phyloP scores from a whole-genome alignment of 2,888 invertebrate species.

The Thereva nobilitata region DNA sequence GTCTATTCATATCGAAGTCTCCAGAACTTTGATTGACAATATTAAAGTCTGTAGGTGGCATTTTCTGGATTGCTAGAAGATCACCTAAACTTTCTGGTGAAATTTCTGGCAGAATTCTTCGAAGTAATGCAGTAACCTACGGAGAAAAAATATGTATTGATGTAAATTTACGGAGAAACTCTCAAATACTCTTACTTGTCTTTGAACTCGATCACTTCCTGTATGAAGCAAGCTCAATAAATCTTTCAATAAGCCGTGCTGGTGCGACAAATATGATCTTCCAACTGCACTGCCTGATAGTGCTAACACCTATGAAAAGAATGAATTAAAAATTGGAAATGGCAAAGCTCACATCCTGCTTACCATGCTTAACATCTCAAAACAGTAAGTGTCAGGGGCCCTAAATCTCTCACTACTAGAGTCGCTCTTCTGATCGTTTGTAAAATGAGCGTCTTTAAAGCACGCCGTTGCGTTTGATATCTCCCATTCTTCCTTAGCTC shows the following conservation, averaged over 20 bases:
- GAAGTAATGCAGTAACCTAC: conserved; percentile 70
- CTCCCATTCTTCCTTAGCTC: conserved; percentile 93
- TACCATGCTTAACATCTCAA: conserved; percentile 94
- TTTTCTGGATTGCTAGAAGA: conserved; percentile 70
- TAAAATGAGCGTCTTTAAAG: conserved; percentile 50
- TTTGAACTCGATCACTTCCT: conserved; percentile 91
- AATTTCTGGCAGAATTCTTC: conserved; percentile 88
- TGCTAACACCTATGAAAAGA: conserved; percentile 62
- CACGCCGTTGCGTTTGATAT: conserved; percentile 57
- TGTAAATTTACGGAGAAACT: background rate
- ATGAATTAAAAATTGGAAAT: background rate
- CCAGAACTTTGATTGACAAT: conserved; percentile 64
- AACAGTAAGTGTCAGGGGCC: conserved; percentile 86
- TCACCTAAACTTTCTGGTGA: conserved; percentile 81
- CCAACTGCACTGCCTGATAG: conserved; percentile 92
- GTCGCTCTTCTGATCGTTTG: conserved; percentile 49
- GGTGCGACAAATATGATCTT: conserved; percentile 85
- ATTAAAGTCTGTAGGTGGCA: conserved; percentile 78
- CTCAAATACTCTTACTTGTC: conserved; percentile 68
- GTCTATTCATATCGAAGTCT: conserved; percentile 61
- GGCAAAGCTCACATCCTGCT: background rate
- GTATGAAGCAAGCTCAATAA: conserved; percentile 86
- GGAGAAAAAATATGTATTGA: conserved; percentile 61
- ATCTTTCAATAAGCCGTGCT: conserved; percentile 81
- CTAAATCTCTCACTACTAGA: conserved; percentile 52